Evolutionary conservation across 2,888 invertebrate species (phyloP).

Genomic region (Lissonota sp.): DNA sequence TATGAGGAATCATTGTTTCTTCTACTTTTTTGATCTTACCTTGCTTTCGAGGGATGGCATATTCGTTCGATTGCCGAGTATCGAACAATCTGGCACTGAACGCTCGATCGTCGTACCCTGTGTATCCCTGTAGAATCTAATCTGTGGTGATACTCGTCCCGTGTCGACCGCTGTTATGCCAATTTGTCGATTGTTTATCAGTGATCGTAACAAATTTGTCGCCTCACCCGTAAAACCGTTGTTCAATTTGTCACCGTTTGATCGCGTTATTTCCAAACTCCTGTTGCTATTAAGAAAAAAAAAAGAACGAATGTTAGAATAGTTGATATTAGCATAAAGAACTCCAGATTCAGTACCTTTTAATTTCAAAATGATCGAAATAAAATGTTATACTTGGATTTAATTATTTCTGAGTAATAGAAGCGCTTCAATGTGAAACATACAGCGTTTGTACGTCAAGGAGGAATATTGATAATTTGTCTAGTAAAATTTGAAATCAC

Average conservation of each 20-base stretch:
- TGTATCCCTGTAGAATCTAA: slow-evolving; percentile 86
- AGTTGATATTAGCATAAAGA: no score
- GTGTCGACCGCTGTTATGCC: slow-evolving; percentile 86
- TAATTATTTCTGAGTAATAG: no score
- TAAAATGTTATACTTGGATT: no score
- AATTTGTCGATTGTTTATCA: slow-evolving; percentile 91
- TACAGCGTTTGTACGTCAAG: no score
- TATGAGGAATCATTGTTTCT: background rate
- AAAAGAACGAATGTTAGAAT: background rate
- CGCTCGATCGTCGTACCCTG: slow-evolving; percentile 86
- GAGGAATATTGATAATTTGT: no score
- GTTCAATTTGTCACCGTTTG: slow-evolving; percentile 81
- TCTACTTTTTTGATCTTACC: slow-evolving; percentile 66
- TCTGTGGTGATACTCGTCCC: slow-evolving; percentile 83
- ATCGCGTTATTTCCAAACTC: slow-evolving; percentile 81
- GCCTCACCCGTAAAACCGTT: slow-evolving; percentile 87
- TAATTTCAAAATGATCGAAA: no score
- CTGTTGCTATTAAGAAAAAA: slow-evolving; percentile 75
- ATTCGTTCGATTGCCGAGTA: slow-evolving; percentile 82
- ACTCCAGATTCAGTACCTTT: no score
- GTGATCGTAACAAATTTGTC: slow-evolving; percentile 89
- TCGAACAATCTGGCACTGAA: slow-evolving; percentile 81
- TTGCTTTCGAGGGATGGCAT: slow-evolving; percentile 79
- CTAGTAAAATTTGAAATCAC: no score
- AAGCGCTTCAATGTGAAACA: no score